phyloP scores from a whole-genome alignment of 2,113 vertebrate species.

The Petromus typicus region DNA sequence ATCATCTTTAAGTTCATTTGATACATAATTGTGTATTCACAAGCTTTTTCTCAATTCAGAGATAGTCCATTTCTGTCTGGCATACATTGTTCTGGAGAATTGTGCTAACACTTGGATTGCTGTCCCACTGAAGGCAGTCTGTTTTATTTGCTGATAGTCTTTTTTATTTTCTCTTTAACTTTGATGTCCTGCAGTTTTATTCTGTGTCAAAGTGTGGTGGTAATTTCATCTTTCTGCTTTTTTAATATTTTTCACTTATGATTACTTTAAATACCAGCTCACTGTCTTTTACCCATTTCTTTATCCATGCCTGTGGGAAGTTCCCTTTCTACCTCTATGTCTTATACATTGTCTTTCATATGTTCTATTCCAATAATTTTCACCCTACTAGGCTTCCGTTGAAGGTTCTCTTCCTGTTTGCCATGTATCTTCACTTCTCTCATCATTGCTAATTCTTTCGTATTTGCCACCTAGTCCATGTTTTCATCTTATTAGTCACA shows the following conservation, averaged over 20 bases:
- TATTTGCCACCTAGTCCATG: not conserved
- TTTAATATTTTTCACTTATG: not conserved
- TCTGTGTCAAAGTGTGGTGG: not conserved
- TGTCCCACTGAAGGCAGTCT: not conserved
- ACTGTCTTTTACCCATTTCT: not conserved
- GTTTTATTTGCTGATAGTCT: not conserved
- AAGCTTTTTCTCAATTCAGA: slow-evolving; percentile 21
- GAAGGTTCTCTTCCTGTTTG: not conserved
- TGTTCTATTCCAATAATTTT: not conserved
- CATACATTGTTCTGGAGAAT: not conserved
- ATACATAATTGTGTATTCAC: not conserved
- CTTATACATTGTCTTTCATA: not conserved
- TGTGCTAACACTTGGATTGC: not conserved
- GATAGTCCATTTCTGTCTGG: not conserved
- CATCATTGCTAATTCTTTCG: not conserved
- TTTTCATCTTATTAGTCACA: not conserved
- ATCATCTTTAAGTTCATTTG: slow-evolving; percentile 5
- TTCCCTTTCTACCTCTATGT: not conserved
- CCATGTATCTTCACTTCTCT: not conserved
- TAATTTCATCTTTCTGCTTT: not conserved
- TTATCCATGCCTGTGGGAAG: not conserved
- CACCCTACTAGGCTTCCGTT: not conserved
- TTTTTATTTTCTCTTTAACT: not conserved
- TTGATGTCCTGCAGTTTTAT: not conserved
- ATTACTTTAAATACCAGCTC: not conserved